Evolutionary conservation across 2,888 invertebrate genomes (phyloP).

Genomic region (Petrolisthes cinctipes): DNA sequence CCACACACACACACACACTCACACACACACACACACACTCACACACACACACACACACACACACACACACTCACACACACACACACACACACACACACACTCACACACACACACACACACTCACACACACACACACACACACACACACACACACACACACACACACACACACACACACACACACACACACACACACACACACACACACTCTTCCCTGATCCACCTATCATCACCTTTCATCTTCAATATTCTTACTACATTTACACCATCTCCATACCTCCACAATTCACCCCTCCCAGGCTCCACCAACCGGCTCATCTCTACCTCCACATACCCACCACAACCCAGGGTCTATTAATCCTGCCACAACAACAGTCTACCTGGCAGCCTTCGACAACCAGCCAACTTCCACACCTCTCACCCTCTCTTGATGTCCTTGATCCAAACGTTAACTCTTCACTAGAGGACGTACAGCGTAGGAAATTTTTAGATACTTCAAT

Average conservation of each 20-base stretch:
- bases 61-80: not conserved
- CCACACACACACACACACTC: slow-evolving; percentile 10
- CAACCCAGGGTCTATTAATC: too few relatives aligned
- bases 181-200: slow-evolving; percentile 35
- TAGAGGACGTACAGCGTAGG: too few relatives aligned
- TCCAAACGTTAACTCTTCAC: too few relatives aligned
- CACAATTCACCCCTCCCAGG: not conserved
- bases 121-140: slow-evolving; percentile 1
- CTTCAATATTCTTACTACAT: not conserved
- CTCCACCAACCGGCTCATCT: not conserved
- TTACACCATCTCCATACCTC: not conserved
- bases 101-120: slow-evolving; percentile 16
- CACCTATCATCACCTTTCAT: not conserved
- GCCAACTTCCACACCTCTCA: too few relatives aligned
- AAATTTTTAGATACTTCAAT: too few relatives aligned
- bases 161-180: slow-evolving; percentile 37
- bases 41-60: not conserved
- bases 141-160: slow-evolving; percentile 30
- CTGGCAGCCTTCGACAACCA: too few relatives aligned
- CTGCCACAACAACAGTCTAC: too few relatives aligned
- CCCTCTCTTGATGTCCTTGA: too few relatives aligned
- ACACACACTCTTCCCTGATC: not conserved
- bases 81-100: not conserved
- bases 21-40: slow-evolving; percentile 22
- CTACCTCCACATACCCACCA: too few relatives aligned